Evolutionary conservation across 2,797 vertebrate genomes (phyloP), one percentile per base, ranked within the genome.

Genomic region (Enteromius viviparus): DNA sequence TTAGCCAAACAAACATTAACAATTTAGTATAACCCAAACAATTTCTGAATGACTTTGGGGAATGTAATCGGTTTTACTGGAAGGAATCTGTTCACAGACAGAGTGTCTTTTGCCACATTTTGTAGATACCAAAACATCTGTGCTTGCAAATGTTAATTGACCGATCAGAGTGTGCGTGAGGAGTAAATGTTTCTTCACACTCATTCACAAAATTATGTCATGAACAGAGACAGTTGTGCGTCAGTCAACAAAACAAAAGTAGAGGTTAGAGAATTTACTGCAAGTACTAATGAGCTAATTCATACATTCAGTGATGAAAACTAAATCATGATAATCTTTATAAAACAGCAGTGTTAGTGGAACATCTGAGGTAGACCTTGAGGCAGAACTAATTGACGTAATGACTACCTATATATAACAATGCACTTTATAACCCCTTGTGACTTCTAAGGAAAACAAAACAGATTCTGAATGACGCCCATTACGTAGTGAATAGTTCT

Each of bases 371-470:
- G 32, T 40, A 79, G 64, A 79, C n/a, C 11, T 42, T 66, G 26
- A 49, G 26, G 64, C 26, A 70, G 19, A 65, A 65, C 15, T 82
- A 26, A 82, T 45, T 80, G 66, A 55, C 3, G 1, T n/a, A n/a
- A 60, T 86, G 76, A 90, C 87, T 91, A 89, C 87, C 90, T 90
- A 87, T 79, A 91, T 88, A 92, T 91, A 92, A 86, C 82, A 89
- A 91, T 89, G 94, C 93, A 94, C 94, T 94, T 95, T 95, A 95
- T 91, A 92, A 69, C 21, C 75, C 82, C 87, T 89, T 90, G 80
- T 89, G 86, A 91, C 81, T 86, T 86, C 85, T 90, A 84, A 85
- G 82, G 88, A 88, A 26, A 55, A 70, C 45, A 80, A n/a, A 58
- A 6, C 14, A 17, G 69, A 55, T 29, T 42, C 76, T 72, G 62